Evolutionary conservation across 2,113 vertebrate species (phyloP), one percentile per base, ranked within the genome.

Genomic region (Rhombomys opimus): DNA sequence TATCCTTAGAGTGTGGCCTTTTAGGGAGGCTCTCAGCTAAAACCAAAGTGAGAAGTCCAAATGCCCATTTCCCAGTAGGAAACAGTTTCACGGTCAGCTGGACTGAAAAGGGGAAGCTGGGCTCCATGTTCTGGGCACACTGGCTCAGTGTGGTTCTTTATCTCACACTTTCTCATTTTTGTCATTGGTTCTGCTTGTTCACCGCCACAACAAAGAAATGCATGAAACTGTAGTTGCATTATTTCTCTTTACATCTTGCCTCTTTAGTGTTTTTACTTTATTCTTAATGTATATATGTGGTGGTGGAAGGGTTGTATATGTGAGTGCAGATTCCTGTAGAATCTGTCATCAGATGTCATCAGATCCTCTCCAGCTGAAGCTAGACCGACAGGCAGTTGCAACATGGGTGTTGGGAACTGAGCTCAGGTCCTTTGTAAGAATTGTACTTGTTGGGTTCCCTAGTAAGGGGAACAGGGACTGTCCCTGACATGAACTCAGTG

Each of bases 41-140:
- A 96, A 98, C 97, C 96, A 97, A 87, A 98, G 97, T 94, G 95
- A 98, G 97, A 96, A 96, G 97, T 94, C 85, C 98, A 91, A 57
- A 96, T 96, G 93, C 82, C 92, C 72, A 80, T 92, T 97, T 94
- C 88, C 96, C 96, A 96, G 85, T 87, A 0, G 61, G 2, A 67
- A 87, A 65, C 54, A 85, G 67, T 75, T 86, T 93, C 82, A 52
- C 91, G 80, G 95, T 59, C 11, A 0, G 18, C 84, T 61, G 87
- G n/a, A n/a, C n/a, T n/a, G n/a, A n/a, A 52, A 89, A 27, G 20
- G 23, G 77, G 73, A 67, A 81, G 84, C 95, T 41, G 46, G 67
- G 87, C 96, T 94, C 90, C 77, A 81, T 81, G 82, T 95, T 90
- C 0, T 0, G 57, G 65, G 61, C 50, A 90, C 75, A 67, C 88